These are phyloP conservation scores for Mycteria americana DNA, from an alignment of 2,797 vertebrate species.

Conservation along the genomic window DNA sequence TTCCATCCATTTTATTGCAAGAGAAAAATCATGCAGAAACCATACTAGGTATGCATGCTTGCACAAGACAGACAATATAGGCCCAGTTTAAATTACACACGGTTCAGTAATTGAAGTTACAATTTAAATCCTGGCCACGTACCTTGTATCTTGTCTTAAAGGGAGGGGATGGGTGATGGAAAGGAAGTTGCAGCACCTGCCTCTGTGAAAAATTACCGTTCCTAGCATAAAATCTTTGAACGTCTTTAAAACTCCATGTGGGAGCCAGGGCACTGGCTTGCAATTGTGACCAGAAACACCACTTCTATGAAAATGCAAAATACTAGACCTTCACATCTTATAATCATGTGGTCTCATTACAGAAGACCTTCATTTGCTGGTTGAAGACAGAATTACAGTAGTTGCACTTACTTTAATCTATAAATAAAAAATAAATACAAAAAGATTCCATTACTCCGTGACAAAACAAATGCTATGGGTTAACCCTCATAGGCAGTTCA, in stretches of 20 bases:
- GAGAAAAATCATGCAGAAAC: constrained; percentile 40
- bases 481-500: background rate
- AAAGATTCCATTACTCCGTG: background rate
- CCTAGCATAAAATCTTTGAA: background rate
- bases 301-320: background rate
- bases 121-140: background rate
- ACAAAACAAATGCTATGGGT: background rate
- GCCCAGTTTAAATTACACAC: background rate
- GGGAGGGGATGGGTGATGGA: background rate
- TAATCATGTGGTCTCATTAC: background rate
- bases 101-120: background rate
- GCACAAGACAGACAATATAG: background rate
- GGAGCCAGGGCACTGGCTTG: background rate
- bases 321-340: background rate
- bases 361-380: background rate
- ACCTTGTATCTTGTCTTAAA: background rate
- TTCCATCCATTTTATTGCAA: constrained; percentile 21
- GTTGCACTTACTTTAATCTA: background rate
- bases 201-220: background rate
- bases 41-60: background rate
- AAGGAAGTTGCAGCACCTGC: background rate
- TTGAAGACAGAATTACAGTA: background rate
- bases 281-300: background rate
- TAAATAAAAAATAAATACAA: background rate
- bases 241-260: background rate